These are phyloP conservation scores for Drosophila pegasa DNA, from an alignment of 2,888 invertebrate genomes.

Conservation along the genomic window DNA sequence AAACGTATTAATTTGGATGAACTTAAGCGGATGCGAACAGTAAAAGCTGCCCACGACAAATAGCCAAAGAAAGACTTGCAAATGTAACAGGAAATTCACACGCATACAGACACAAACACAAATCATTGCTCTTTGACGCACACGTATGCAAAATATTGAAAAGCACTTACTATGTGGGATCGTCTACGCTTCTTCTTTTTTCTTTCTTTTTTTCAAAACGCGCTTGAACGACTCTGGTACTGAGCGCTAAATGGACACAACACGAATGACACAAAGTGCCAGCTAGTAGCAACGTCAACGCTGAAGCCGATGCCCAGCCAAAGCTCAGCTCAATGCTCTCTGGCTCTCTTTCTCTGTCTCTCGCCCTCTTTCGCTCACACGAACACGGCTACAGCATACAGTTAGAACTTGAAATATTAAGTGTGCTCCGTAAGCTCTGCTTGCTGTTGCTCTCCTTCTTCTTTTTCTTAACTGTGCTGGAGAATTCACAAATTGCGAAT, in stretches of 20 bases:
- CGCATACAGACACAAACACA: constrained; percentile 24
- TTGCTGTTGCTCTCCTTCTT: constrained; percentile 16
- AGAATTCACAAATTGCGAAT: constrained; percentile 77
- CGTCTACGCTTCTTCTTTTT: constrained; percentile 24
- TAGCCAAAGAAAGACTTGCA: constrained; percentile 29
- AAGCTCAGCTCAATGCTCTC: constrained; percentile 38
- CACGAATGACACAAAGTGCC: constrained; percentile 61
- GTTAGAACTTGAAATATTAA: constrained; percentile 76
- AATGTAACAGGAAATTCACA: constrained; percentile 42
- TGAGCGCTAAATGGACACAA: constrained; percentile 55
- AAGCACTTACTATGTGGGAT: constrained; percentile 53
- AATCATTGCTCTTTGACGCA: constrained; percentile 52
- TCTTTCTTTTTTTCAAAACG: constrained; percentile 23
- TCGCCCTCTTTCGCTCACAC: constrained; percentile 16
- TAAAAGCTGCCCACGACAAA: constrained; percentile 27
- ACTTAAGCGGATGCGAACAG: constrained; percentile 12
- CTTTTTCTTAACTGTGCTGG: constrained; percentile 26
- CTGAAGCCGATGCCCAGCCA: constrained; percentile 41
- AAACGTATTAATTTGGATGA: constrained; percentile 2
- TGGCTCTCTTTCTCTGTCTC: constrained; percentile 22
- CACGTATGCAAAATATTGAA: constrained; percentile 70
- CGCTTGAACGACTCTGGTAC: constrained; percentile 38
- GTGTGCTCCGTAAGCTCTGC: constrained; percentile 41
- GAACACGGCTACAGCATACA: constrained; percentile 40
- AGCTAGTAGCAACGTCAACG: constrained; percentile 37